Evolutionary conservation across 2,797 vertebrate species (phyloP).

Genomic region (Protosalanx chinensis): DNA sequence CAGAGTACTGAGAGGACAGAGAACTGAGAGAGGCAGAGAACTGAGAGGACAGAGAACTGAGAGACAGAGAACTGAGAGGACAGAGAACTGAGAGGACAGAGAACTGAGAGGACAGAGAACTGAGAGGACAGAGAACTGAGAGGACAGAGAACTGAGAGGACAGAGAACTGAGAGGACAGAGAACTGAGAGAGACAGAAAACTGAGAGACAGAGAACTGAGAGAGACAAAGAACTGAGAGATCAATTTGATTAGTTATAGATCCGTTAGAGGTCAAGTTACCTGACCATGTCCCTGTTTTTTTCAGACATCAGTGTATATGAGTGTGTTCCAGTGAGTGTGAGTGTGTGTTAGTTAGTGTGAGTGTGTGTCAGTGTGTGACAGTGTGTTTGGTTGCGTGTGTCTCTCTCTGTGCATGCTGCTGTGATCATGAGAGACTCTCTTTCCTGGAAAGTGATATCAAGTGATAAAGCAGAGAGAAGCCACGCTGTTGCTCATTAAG

Average conservation of each 20-base stretch:
- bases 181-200: not conserved
- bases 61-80: not conserved
- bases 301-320: slow-evolving; percentile 19
- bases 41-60: not conserved
- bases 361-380: slow-evolving; percentile 7
- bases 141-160: not conserved
- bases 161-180: not conserved
- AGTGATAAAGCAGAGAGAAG: slow-evolving; percentile 41
- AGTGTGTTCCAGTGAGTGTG: slow-evolving; percentile 30
- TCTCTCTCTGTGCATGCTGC: slow-evolving; percentile 39
- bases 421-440: too few relatives aligned
- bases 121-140: not conserved
- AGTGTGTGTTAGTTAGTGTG: slow-evolving; percentile 17
- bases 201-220: not conserved
- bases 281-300: slow-evolving; percentile 16
- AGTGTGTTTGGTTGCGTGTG: slow-evolving; percentile 27
- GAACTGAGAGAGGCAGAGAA: not conserved
- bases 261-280: slow-evolving; percentile 7
- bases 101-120: not conserved
- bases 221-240: too few relatives aligned
- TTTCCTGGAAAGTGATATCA: too few relatives aligned
- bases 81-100: not conserved
- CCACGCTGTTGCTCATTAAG: slow-evolving; percentile 68
- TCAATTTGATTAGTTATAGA: not conserved
- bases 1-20: not conserved